Evolutionary conservation across 2,113 vertebrate genomes (phyloP).

Genomic region (Toxotes chatareus): DNA sequence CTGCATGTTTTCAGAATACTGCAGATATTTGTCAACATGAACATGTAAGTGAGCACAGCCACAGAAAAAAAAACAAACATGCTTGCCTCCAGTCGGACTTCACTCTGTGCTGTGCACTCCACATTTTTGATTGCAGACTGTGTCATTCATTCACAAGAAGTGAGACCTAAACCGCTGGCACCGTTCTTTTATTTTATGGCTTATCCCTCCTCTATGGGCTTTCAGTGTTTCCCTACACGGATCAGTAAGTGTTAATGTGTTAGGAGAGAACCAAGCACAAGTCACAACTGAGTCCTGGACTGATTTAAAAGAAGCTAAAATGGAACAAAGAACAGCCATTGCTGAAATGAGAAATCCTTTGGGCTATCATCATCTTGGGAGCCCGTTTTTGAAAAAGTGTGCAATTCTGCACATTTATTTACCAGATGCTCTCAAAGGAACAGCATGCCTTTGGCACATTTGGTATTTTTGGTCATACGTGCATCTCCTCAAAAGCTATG

Average conservation of each 20-base stretch:
- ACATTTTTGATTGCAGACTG: not conserved
- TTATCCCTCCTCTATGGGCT: not conserved
- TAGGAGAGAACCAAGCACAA: not conserved
- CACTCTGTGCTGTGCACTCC: not conserved
- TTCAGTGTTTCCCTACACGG: not conserved
- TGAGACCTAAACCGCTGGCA: not conserved
- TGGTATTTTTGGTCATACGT: too few species aligned
- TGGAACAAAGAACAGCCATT: not conserved
- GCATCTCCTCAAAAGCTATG: not conserved
- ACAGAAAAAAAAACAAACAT: not conserved
- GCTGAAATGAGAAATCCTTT: conserved; percentile 12
- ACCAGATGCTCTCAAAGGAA: not conserved
- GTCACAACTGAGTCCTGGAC: not conserved
- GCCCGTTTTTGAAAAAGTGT: not conserved
- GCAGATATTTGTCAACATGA: not conserved
- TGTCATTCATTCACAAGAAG: not conserved
- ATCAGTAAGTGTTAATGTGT: conserved; percentile 9
- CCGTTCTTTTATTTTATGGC: not conserved
- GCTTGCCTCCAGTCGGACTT: not conserved
- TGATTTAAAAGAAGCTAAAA: not conserved
- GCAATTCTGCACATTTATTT: conserved; percentile 15
- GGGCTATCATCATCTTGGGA: not conserved
- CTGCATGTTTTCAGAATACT: not conserved
- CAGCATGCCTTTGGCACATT: too few species aligned
- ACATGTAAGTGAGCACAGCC: not conserved